phyloP scores from a whole-genome alignment of 2,797 vertebrate genomes.

The Pipistrellus pipistrellus region DNA sequence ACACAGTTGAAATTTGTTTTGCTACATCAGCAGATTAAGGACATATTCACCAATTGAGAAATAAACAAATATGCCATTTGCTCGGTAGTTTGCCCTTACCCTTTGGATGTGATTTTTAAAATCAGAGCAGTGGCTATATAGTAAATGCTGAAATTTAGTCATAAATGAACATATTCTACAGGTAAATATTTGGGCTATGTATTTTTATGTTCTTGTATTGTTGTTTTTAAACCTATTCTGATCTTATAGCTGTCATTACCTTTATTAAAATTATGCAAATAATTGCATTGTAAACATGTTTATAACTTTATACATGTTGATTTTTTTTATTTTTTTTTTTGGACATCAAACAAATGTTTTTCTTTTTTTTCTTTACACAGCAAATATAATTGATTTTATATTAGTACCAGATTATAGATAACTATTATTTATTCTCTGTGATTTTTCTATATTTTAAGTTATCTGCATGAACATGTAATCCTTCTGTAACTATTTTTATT shows the following conservation, averaged over 20 bases:
- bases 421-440: not conserved
- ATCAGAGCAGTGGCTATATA: constrained; percentile 69
- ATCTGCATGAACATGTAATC: not conserved
- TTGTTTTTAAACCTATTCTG: constrained; percentile 78
- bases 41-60: constrained; percentile 87
- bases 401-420: not conserved
- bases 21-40: constrained; percentile 87
- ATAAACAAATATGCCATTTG: constrained; percentile 90
- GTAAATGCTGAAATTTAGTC: constrained; percentile 81
- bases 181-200: constrained; percentile 78
- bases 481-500: not conserved
- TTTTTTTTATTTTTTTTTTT: too few relatives aligned
- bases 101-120: constrained; percentile 86
- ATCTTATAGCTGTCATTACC: constrained; percentile 80
- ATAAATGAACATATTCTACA: constrained; percentile 72
- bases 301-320: constrained; percentile 81
- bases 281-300: constrained; percentile 79
- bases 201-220: constrained; percentile 83
- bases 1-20: constrained; percentile 88
- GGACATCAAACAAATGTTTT: too few relatives aligned
- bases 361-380: not conserved
- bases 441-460: constrained; percentile 33
- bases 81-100: constrained; percentile 89
- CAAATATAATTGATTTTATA: not conserved
- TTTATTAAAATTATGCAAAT: constrained; percentile 80